Conservation (phyloP, 2,113 vertebrate genomes). For the Ovis aries region ARS-UI_Ramb_v3.0 NC_056069.1:47903001-47903500, state of each 20-base stretch:
- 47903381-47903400: neutral
- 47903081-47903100: neutral
- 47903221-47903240: neutral
- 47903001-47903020: neutral
- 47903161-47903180: neutral
- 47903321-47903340: neutral
- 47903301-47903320: neutral
- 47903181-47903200: neutral
- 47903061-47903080: neutral
- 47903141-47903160: neutral
- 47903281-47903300: neutral
- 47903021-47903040: neutral
- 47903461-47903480: neutral
- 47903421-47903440: neutral
- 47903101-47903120: neutral
- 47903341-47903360: neutral
- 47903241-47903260: neutral
- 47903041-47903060: neutral
- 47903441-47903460: neutral
- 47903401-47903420: neutral
- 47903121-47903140: neutral
- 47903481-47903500: rapidly evolving
- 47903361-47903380: neutral
- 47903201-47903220: neutral
- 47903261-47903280: neutral